These are phyloP conservation scores for Nothobranchius kuhntae DNA, from an alignment of 2,113 vertebrate species.

Conservation along the genomic window DNA sequence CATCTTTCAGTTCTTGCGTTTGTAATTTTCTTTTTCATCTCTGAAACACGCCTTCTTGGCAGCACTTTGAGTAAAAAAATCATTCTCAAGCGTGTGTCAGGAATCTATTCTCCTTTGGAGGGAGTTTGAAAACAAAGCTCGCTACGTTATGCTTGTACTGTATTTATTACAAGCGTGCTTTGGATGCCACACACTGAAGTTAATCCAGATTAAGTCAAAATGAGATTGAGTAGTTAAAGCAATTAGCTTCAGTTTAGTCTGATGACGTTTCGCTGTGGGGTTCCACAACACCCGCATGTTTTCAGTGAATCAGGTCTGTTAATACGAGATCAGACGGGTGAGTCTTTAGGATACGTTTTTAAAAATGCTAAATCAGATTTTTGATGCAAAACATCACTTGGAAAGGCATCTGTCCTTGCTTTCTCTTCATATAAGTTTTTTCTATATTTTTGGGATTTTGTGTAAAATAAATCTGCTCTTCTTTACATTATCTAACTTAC, in stretches of 20 bases:
- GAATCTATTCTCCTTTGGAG: neutral
- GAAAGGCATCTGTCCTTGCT: too few relatives aligned
- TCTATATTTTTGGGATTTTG: conserved; percentile 14
- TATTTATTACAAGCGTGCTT: conserved; percentile 21
- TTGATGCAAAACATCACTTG: too few relatives aligned
- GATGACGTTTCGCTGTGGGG: conserved; percentile 37
- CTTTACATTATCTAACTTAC: conserved; percentile 23
- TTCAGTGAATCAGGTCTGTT: conserved; percentile 42
- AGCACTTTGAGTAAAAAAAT: neutral
- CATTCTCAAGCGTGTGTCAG: neutral
- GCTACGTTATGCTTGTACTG: conserved; percentile 2
- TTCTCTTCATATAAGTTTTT: neutral
- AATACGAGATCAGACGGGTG: conserved; percentile 50
- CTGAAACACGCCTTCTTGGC: neutral
- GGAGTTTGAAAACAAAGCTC: conserved; percentile 8
- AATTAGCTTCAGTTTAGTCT: conserved; percentile 48
- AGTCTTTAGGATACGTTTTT: conserved; percentile 39
- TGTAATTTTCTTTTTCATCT: conserved; percentile 13
- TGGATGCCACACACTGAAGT: conserved; percentile 15
- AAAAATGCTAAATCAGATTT: too few relatives aligned
- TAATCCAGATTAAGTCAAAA: conserved; percentile 40
- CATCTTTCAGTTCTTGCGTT: neutral
- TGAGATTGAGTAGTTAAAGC: conserved; percentile 45
- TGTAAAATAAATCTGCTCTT: conserved; percentile 3
- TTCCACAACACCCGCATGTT: conserved; percentile 26